phyloP scores from a whole-genome alignment of 2,888 invertebrate species.

The Pogonocherus hispidulus region DNA sequence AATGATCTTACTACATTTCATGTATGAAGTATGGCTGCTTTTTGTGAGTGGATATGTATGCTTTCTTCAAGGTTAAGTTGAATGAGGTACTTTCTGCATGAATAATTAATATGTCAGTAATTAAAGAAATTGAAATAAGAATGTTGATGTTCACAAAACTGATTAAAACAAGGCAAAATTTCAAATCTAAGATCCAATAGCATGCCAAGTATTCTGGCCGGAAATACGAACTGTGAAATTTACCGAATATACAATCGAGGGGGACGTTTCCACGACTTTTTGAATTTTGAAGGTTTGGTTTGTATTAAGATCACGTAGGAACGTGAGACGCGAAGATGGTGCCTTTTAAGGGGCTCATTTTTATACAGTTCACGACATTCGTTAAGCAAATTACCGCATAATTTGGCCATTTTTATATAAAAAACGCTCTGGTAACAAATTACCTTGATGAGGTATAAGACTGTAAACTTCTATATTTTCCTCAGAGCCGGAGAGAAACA shows the following conservation, averaged over 20 bases:
- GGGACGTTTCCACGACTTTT: neutral
- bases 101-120: too few species aligned
- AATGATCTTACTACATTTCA: too few species aligned
- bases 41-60: too few species aligned
- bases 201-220: too few species aligned
- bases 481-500: too few species aligned
- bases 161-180: too few species aligned
- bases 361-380: slow-evolving; percentile 14
- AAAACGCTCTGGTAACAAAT: neutral
- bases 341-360: slow-evolving; percentile 6
- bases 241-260: neutral
- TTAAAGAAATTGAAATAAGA: too few species aligned
- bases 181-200: too few species aligned
- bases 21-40: too few species aligned
- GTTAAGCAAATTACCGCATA: slow-evolving; percentile 18
- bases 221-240: neutral
- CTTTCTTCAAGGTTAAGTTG: too few species aligned
- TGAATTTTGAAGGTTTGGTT: slow-evolving; percentile 1
- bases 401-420: slow-evolving; percentile 10
- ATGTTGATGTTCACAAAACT: too few species aligned
- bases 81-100: too few species aligned
- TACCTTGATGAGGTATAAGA: slow-evolving; percentile 1
- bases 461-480: neutral
- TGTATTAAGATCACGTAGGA: slow-evolving; percentile 18
- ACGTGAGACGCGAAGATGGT: slow-evolving; percentile 12